These are phyloP conservation scores for Diachrysia chrysitis DNA, from an alignment of 2,888 invertebrate species.

Conservation along the genomic window DNA sequence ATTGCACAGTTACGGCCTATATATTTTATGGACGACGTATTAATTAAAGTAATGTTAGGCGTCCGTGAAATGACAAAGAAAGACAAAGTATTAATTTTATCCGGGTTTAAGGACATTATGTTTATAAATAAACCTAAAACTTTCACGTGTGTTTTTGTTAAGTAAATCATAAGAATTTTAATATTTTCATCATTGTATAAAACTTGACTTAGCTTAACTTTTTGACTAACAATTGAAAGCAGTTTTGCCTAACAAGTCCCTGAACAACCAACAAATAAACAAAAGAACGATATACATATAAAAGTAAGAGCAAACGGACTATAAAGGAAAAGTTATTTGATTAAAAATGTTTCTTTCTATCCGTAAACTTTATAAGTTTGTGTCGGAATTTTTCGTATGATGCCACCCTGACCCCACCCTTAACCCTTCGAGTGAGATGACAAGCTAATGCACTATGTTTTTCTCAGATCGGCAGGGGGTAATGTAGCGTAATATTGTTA, in stretches of 20 bases:
- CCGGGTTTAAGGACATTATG: not conserved
- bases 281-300: not conserved
- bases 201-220: not conserved
- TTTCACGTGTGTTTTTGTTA: not conserved
- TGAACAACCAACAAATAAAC: slow-evolving; percentile 5
- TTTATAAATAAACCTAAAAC: not conserved
- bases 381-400: slow-evolving; percentile 11
- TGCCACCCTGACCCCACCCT: slow-evolving; percentile 22
- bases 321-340: slow-evolving; percentile 9
- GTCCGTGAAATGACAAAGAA: not conserved
- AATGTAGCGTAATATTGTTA: slow-evolving; percentile 44
- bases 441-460: slow-evolving; percentile 54
- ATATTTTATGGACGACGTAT: slow-evolving; percentile 28
- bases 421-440: slow-evolving; percentile 48
- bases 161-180: not conserved
- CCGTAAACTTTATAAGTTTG: slow-evolving; percentile 6
- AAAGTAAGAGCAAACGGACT: slow-evolving; percentile 1
- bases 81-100: not conserved
- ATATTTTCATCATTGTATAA: not conserved
- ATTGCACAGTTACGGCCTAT: slow-evolving; percentile 31
- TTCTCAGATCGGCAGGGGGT: slow-evolving; percentile 31
- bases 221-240: not conserved
- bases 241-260: not conserved
- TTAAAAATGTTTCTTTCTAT: slow-evolving; percentile 8
- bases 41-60: slow-evolving; percentile 42